These are phyloP conservation scores for Caranx ignobilis DNA, from an alignment of 2,113 vertebrate genomes.

Conservation along the genomic window DNA sequence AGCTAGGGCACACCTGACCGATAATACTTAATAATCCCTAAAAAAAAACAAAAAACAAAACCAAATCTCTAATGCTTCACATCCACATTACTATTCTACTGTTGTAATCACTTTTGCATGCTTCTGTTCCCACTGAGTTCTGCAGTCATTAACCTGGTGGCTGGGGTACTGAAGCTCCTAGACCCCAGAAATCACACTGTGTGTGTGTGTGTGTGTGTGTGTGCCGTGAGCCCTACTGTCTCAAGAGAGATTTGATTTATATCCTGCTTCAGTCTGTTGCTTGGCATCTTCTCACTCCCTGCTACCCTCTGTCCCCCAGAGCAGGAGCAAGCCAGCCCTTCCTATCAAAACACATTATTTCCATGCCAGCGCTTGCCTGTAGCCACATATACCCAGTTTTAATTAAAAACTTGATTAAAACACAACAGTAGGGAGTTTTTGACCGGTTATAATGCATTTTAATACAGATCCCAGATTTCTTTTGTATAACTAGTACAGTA, in stretches of 20 bases:
- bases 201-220: conserved; percentile 23
- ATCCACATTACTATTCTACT: conserved; percentile 42
- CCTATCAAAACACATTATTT: conserved; percentile 75
- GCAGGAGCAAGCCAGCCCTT: conserved; percentile 54
- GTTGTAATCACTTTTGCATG: conserved; percentile 52
- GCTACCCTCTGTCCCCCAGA: conserved; percentile 64
- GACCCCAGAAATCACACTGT: conserved; percentile 37
- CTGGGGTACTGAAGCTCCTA: conserved; percentile 41
- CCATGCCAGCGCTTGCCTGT: conserved; percentile 49
- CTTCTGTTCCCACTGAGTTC: conserved; percentile 41
- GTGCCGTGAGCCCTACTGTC: conserved; percentile 60
- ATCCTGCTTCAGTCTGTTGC: conserved; percentile 76
- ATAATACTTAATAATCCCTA: conserved; percentile 8
- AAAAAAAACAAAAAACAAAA: conserved; percentile 1
- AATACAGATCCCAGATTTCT: not conserved
- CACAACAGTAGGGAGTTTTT: not conserved
- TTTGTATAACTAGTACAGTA: not conserved
- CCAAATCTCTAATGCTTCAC: conserved; percentile 18
- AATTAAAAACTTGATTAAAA: conserved; percentile 56
- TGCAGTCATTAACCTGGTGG: conserved; percentile 70
- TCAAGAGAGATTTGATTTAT: conserved; percentile 80
- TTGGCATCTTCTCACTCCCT: conserved; percentile 70
- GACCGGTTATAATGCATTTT: not conserved
- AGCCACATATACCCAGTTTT: conserved; percentile 47
- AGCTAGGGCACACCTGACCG: not conserved